phyloP scores from a whole-genome alignment of 2,797 vertebrate species.

The Tiaroga cobitis region DNA sequence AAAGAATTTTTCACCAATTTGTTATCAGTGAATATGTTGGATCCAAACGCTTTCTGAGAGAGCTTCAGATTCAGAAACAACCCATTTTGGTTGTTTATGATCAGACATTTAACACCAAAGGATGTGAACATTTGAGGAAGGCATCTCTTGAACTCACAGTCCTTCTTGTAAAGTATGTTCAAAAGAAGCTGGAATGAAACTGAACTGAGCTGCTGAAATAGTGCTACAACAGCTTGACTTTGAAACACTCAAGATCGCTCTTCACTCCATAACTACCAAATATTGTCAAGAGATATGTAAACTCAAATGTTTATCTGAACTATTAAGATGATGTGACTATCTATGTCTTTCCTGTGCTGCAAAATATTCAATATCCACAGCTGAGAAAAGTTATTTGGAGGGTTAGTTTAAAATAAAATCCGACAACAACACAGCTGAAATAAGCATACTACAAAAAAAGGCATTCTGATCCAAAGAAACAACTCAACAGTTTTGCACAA shows the following conservation, averaged over 20 bases:
- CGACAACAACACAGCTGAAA: background rate
- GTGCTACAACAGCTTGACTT: background rate
- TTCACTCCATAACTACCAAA: background rate
- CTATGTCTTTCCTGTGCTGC: background rate
- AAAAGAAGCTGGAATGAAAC: background rate
- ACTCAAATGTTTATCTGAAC: background rate
- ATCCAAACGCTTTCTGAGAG: background rate
- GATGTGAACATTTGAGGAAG: background rate
- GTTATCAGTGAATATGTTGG: background rate
- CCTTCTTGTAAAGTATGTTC: background rate
- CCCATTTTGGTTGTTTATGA: background rate
- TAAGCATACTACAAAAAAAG: background rate
- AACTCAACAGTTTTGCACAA: background rate
- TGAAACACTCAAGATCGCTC: background rate
- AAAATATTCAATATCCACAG: background rate
- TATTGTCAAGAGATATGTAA: background rate
- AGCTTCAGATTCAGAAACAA: background rate
- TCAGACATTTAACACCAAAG: background rate
- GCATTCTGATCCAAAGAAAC: background rate
- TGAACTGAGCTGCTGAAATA: background rate
- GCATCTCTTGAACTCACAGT: background rate
- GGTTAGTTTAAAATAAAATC: background rate
- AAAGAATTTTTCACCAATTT: background rate
- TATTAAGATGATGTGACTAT: background rate
- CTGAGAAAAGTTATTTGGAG: background rate